Evolutionary conservation across 2,113 vertebrate genomes (phyloP), one percentile per base, ranked within the genome.

Genomic region (Brachyhypopomus gauderio): DNA sequence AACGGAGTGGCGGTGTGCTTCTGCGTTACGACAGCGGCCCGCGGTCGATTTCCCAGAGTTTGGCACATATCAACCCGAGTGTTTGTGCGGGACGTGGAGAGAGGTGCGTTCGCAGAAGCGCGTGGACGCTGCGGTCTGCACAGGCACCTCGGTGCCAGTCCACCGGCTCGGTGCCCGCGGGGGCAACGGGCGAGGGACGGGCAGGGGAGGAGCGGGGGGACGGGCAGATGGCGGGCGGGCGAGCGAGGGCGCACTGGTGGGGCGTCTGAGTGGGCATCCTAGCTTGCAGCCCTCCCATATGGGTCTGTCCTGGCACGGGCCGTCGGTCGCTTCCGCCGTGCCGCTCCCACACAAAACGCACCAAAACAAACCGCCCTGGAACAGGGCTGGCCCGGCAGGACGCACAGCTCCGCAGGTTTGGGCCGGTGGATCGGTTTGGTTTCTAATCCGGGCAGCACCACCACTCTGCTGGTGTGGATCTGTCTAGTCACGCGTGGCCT

Each of bases 271-370:
- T 86, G 88, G 92, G 87, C 91, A 84, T 91, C 92, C 90, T 91
- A 91, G 90, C 90, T 89, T 88, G 89, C 90, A 88, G 87, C 89
- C 78, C 88, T 93, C 92, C 92, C 92, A 93, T 92, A 93, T 94
- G 93, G 89, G 91, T 90, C 67, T 76, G 75, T 89, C 86, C 88
- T 86, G 59, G 84, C 79, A 79, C 30, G 38, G 67, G 66, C 36
- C 77, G 73, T 25, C 45, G 36, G 52, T 84, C 78, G 79, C 77
- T 83, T 83, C 75, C 78, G 62, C 64, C 69, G 52, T 64, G 82
- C 75, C 52, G 45, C 59, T 75, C 76, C 70, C 72, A 72, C 48
- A 76, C 67, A 79, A 72, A 77, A 78, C 63, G 59, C 58, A 64
- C 8, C 23, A 77, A 77, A 75, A 41, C n/a, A 20, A 41, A 1